Evolutionary conservation across 2,888 invertebrate species (phyloP), one percentile per base, ranked within the genome.

Genomic region (Andrena bucephala): DNA sequence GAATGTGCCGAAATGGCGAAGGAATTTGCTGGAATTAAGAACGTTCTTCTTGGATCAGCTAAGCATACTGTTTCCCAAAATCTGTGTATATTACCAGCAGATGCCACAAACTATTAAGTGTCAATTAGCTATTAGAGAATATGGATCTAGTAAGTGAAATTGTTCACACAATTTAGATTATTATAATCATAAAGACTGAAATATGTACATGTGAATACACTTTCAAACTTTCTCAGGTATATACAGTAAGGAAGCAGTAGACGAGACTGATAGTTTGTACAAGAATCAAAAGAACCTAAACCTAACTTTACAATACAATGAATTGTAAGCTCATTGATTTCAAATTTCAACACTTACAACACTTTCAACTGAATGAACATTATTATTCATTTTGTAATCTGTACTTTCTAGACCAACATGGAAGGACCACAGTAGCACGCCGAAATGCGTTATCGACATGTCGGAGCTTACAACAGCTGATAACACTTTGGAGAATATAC

Each of bases 1-100:
- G 84, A 96, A 96, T 92, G 96, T 96, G 2, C 97, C 97, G 0
- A 96, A 96, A 91, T 95, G 97, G 94, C 96, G 96, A 89, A 96
- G 95, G 89, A 96, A 96, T 63, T 87, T 96, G 29, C 94, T 95
- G 91, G 95, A 95, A 89, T 90, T 96, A 86, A 95, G 96, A 83
- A 95, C 95, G 92, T 96, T 96, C 85, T 94, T 96, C 63, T 93
- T 96, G 88, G 95, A 96, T 42, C 95, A 96, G 88, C 87, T 96
- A 68, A 95, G 94, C 59, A 90, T 95, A 48, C 74, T 96, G 42
- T 92, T 95, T 24, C 94, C 94, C 62, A 94, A 95, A 85, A 93
- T 95, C 20, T 94, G 95, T 76, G 67, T 92, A 16, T 92, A 92
- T 83, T 91, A 92, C 85, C 91, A 92, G 74, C 90, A 90, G 27